Base-by-base conservation (phyloP, 2,888 invertebrate species). In the Catonia carolina region DNA sequence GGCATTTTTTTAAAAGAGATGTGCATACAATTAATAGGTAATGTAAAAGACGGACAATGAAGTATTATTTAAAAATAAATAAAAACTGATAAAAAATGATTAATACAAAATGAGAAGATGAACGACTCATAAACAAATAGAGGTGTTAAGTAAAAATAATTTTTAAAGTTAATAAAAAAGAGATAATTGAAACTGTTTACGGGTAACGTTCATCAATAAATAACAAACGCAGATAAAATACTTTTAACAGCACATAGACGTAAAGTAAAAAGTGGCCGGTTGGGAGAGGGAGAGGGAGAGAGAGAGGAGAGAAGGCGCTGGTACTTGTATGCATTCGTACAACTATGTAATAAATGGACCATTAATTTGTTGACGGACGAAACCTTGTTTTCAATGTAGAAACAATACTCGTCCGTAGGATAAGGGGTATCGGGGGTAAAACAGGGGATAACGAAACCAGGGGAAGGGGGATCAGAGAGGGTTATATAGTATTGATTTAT, bases 301-400 rank as follows among this genome's bases (percentile, higher is more conserved):
- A 49, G 39, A 18, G 59, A 33, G 22, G 39, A 45, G 45, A 42
- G 50, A 35, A 35, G 31, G 31, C 14, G 20, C 33, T 37, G 50
- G 61, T 41, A 42, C 49, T 41, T 35, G 59, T 27, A 52, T 53
- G 56, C 52, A 51, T 49, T 37, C 55, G 57, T 17, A 27, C 23
- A 20, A 45, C 23, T 20, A 20, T 39, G 53, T 56, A 52, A 53
- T 42, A 52, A 55, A 56, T 61, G 58, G 50, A 17, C 56, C 47
- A 50, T 56, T 56, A 56, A 56, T 56, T 56, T 56, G 56, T 55
- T 60, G 62, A 58, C 60, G 57, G 52, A 45, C 39, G 53, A 49
- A 55, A 52, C 50, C 56, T 56, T 56, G 53, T 58, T 48, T 58
- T 58, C 58, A 58, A 58, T 58, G 58, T 58, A 54, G 54, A 54